A percentile compares a stretch with the other conserved stretches of the same genome.
Conservation (phyloP, 2,113 vertebrate species). For the Osmerus eperlanus region DNA sequence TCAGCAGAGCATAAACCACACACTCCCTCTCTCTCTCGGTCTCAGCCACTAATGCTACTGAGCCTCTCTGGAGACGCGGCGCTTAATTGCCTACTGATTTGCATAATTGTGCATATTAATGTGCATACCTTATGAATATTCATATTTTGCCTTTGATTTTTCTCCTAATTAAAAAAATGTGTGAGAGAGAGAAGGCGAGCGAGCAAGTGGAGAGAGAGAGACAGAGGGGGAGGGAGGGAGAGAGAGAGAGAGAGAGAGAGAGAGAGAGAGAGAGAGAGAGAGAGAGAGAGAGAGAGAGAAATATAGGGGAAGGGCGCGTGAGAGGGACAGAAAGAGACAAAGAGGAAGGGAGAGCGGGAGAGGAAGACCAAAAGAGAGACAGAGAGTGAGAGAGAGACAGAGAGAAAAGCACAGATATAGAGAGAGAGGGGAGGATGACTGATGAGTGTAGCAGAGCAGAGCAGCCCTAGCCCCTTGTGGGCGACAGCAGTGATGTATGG, state of each 20-base stretch:
- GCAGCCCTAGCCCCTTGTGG: constrained; percentile 75
- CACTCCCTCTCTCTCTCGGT: constrained; percentile 73
- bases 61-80: constrained; percentile 78
- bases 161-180: constrained; percentile 87
- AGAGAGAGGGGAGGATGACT: constrained; percentile 75
- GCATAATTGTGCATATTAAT: constrained; percentile 99
- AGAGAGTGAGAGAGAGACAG: constrained; percentile 57
- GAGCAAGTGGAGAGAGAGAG: constrained; percentile 40
- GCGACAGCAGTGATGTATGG: constrained; percentile 78
- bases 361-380: neutral
- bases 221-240: constrained; percentile 43
- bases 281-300: constrained; percentile 40
- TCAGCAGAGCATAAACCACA: constrained; percentile 76
- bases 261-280: no score
- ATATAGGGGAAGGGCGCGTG: no score
- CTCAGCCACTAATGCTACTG: constrained; percentile 78
- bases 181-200: constrained; percentile 68
- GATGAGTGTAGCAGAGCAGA: constrained; percentile 78
- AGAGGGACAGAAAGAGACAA: neutral
- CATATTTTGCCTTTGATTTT: constrained; percentile 83
- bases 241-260: constrained; percentile 28
- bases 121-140: constrained; percentile 87
- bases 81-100: constrained; percentile 96
- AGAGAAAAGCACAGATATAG: constrained; percentile 56
- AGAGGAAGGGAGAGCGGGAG: constrained; percentile 40